Conservation (phyloP, 30 jellyfish, hydroid and myxozoan species). For the Catostylus mosaicus region DNA sequence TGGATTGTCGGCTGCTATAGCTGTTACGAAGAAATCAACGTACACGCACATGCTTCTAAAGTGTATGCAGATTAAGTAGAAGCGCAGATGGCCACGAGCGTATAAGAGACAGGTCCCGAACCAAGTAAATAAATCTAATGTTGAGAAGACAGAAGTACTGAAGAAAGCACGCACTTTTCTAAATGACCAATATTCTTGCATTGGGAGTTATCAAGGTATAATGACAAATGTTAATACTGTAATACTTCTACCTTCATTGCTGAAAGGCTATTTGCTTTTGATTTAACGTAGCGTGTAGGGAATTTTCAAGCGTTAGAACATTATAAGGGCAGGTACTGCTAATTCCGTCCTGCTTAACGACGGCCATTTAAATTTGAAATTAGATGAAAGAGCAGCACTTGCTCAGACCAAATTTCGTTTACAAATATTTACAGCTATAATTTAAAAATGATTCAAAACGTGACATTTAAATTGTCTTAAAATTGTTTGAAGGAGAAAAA, state of each 20-base stretch:
- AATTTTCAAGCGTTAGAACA: neutral
- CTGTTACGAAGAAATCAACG: slow-evolving; percentile 50
- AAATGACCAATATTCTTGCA: neutral
- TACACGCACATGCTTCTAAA: slow-evolving; percentile 53
- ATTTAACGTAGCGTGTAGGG: neutral
- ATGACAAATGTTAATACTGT: neutral
- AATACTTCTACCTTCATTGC: neutral
- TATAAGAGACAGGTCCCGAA: slow-evolving; percentile 66
- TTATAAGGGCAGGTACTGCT: slow-evolving; percentile 30
- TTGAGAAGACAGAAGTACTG: slow-evolving; percentile 36
- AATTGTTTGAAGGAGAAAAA: no score
- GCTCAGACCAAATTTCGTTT: neutral
- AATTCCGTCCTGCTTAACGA: slow-evolving; percentile 26
- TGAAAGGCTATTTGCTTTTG: neutral
- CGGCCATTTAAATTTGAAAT: slow-evolving; percentile 22
- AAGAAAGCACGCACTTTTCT: neutral
- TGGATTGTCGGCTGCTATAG: slow-evolving; percentile 70
- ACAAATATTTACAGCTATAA: no score
- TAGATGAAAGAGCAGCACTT: neutral
- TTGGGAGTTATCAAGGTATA: neutral
- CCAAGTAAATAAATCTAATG: slow-evolving; percentile 39
- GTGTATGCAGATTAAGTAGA: slow-evolving; percentile 59
- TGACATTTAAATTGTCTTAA: neutral
- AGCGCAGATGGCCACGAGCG: slow-evolving; percentile 62
- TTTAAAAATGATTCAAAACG: neutral